A percentile compares a stretch with the other conserved stretches of the same genome.
phyloP scores from a whole-genome alignment of 1,140 invertebrate species.

The Trichonephila clavata region DNA sequence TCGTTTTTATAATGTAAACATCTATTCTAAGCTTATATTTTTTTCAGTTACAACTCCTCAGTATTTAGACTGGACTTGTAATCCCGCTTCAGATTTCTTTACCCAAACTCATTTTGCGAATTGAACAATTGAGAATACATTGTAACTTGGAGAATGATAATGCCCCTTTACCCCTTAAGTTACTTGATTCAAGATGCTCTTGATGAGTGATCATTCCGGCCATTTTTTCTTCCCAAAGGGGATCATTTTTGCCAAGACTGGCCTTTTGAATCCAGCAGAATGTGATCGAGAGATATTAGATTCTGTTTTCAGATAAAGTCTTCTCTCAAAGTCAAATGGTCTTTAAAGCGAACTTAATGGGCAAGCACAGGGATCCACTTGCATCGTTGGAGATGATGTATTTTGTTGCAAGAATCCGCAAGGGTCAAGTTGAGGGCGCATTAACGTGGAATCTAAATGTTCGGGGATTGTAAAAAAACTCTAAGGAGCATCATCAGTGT shows the following conservation, averaged over 20 bases:
- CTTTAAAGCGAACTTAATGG: constrained; percentile 20
- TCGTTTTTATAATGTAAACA: too few species aligned
- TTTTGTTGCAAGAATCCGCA: not conserved
- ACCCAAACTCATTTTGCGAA: too few species aligned
- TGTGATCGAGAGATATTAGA: not conserved
- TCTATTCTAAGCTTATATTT: too few species aligned
- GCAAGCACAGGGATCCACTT: not conserved
- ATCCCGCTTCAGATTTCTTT: too few species aligned
- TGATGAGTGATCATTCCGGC: not conserved
- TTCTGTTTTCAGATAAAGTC: not conserved
- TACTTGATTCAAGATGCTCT: not conserved
- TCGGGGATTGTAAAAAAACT: not conserved
- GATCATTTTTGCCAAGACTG: not conserved
- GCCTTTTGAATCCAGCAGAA: not conserved
- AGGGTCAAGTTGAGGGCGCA: not conserved
- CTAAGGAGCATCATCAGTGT: not conserved
- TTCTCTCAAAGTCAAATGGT: not conserved
- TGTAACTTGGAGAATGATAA: not conserved
- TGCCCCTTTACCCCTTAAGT: not conserved
- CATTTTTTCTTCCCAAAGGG: not conserved
- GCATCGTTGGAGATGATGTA: constrained; percentile 1
- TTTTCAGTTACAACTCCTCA: too few species aligned
- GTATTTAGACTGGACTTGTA: too few species aligned
- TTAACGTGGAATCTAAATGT: not conserved
- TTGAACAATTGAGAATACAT: not conserved